Evolutionary conservation across 2,113 vertebrate genomes (phyloP), one percentile per base, ranked within the genome.

Genomic region (Gyps fulvus): DNA sequence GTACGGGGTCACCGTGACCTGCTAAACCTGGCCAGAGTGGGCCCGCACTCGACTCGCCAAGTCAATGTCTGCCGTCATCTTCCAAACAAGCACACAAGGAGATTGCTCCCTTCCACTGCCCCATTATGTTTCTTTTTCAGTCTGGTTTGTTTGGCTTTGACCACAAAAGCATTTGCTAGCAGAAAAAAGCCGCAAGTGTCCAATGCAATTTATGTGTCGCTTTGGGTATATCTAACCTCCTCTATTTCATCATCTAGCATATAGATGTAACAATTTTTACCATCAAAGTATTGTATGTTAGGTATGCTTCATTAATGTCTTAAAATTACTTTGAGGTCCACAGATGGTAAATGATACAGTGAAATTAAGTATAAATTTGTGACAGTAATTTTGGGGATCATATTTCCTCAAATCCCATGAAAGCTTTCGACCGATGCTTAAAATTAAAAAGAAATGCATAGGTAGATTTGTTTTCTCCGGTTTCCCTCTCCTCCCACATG

Each of bases 11-110:
- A 13, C 0, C 2, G 19, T 67, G 32, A 50, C 22, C 22, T 29
- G n/a, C 13, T 50, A 23, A 67, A 50, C 11, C 26, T 55, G 34
- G 42, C 19, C 45, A 42, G 40, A 36, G 23, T 22, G 16, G 3
- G 6, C 47, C 22, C 1, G 0, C 12, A 1, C 55, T 72, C 55
- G 22, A 10, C 27, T 45, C 12, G 1, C 7, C 27, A 88, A 71
- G 59, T 57, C 25, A n/a, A 21, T 7, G 7, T 32, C 2, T 54
- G 0, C 20, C 2, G 0, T n/a, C 25, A 40, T 55, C 23, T 67
- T 11, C 29, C 40, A 42, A 61, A 63, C 10, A 70, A 85, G 20
- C 7, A 22, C 20, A 26, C 10, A 58, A 79, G 17, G 14, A 18
- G 52, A 31, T 31, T 23, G 5, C 18, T 83, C 10, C 45, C 38